Base-by-base conservation (phyloP, 2,888 invertebrate species). In the Drosophila ochracea region DNA sequence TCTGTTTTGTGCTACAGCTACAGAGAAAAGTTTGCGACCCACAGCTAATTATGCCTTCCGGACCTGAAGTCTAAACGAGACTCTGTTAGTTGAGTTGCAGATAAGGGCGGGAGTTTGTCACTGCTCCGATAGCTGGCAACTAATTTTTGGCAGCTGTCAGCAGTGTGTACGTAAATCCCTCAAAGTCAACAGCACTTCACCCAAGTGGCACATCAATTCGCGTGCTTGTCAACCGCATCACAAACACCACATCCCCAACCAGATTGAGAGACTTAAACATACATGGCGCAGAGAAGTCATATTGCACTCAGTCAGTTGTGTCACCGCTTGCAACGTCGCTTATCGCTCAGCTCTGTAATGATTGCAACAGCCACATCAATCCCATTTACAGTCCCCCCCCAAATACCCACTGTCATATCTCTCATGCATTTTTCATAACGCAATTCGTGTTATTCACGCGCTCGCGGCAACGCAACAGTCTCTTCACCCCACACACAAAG, bases 201-300 rank as follows among this genome's bases (percentile, higher is more conserved):
- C 79, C 85, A 84, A 84, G 87, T 88, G 84, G 78, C 90, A 90
- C 88, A 88, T 89, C 90, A 90, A 90, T 88, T 88, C 90, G 77
- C 88, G 78, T 86, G 69, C 84, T 73, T 84, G 83, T 83, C 83
- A 77, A 70, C 68, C 73, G 67, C 70, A 75, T 68, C 33, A 62
- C 65, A 65, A 52, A 41, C 59, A 47, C 30, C 43, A 49, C 41
- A 52, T 16, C 4, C 30, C 19, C 37, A 33, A 67, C 16, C 43
- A 74, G 31, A 69, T 54, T 68, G 60, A 63, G 57, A 76, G 43
- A 69, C 39, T 55, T 61, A 76, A 50, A 6, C 50, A 30, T 50
- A 62, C 62, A 67, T 77, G 19, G 28, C 62, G 37, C 43, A 61
- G 61, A 68, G 77, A 86, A 86, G 83, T 90, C 90, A 87, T 80